Percentiles rank a stretch among this genome's conserved stretches.
These are phyloP conservation scores for Prunella strophiata DNA, from an alignment of 2,797 vertebrate genomes.

Conservation along the genomic window DNA sequence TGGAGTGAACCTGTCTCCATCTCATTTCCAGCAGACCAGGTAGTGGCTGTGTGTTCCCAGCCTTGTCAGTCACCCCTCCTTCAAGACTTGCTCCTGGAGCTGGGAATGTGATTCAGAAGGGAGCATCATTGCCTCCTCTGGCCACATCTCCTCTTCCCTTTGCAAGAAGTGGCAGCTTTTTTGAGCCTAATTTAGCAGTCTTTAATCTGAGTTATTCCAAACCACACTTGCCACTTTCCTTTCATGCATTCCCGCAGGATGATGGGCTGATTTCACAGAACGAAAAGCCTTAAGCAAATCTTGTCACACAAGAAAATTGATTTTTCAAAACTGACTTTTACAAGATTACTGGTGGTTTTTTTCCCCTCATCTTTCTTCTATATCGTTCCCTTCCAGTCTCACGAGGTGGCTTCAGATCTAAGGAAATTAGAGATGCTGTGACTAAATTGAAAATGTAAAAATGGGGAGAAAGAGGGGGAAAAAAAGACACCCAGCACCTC, in stretches of 20 bases:
- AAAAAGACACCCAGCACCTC: background rate
- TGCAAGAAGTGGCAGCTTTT: background rate
- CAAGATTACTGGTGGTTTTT: constrained; percentile 34
- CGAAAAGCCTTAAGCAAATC: constrained; percentile 67
- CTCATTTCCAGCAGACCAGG: background rate
- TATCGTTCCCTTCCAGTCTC: constrained; percentile 49
- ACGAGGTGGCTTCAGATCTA: constrained; percentile 47
- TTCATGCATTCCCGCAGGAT: constrained; percentile 28
- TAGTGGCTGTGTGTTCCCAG: background rate
- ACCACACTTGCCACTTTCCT: constrained; percentile 34
- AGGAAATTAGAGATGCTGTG: constrained; percentile 64
- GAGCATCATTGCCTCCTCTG: background rate
- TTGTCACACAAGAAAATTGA: constrained; percentile 68
- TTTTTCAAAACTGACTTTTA: constrained; percentile 74
- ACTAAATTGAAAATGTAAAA: constrained; percentile 61
- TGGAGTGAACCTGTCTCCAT: background rate
- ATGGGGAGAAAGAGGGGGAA: background rate
- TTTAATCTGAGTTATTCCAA: constrained; percentile 71
- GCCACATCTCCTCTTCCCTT: background rate
- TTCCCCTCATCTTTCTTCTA: background rate
- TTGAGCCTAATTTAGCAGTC: constrained; percentile 59
- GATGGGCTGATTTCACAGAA: constrained; percentile 61
- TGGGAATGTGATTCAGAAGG: background rate
- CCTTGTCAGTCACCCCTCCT: background rate
- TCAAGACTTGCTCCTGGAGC: background rate